phyloP scores from a whole-genome alignment of 2,797 vertebrate species.

The Crypturellus tataupa region DNA sequence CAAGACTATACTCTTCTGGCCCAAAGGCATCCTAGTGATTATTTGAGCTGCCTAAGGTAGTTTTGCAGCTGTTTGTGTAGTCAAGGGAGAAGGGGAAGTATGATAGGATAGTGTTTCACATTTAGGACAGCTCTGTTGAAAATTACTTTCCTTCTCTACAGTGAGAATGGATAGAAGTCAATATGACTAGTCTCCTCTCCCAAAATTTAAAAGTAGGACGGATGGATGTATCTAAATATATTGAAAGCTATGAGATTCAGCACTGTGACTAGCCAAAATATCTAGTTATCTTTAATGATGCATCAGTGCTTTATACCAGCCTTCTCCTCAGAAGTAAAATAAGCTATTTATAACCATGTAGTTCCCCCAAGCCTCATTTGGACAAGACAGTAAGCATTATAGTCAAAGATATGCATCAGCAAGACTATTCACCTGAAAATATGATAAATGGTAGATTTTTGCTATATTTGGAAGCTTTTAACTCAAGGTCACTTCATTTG shows the following conservation, averaged over 20 bases:
- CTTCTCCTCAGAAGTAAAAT: neutral
- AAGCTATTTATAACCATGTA: neutral
- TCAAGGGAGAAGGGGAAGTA: neutral
- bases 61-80: neutral
- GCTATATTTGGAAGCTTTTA: neutral
- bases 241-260: rapidly evolving
- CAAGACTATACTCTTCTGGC: neutral
- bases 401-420: neutral
- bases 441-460: neutral
- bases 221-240: rapidly evolving
- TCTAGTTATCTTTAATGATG: neutral
- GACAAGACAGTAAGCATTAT: neutral
- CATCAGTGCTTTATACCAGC: rapidly evolving
- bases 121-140: neutral
- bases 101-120: neutral
- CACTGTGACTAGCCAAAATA: neutral
- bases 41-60: neutral
- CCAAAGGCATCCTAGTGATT: neutral
- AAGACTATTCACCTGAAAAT: neutral
- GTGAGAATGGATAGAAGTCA: too few relatives aligned
- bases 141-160: neutral
- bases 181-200: neutral
- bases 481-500: neutral
- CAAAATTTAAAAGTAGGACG: neutral
- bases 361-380: neutral